Conservation (phyloP, 1,140 invertebrate genomes). For the Bombyx mori region ASM3026992v2 NC_085134.1:9303501-9304000, state of each 20-base stretch:
- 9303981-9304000: slow-evolving; percentile 6
- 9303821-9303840: slow-evolving; percentile 5
- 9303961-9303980: slow-evolving; percentile 10
- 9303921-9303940: slow-evolving; percentile 15
- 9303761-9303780: not conserved
- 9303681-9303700: not conserved
- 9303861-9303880: slow-evolving; percentile 14
- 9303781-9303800: slow-evolving; percentile 1
- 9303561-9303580: slow-evolving; percentile 1
- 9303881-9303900: slow-evolving; percentile 4
- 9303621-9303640: slow-evolving; percentile 2
- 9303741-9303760: slow-evolving; percentile 1
- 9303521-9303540: slow-evolving; percentile 2
- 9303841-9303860: slow-evolving; percentile 12
- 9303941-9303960: slow-evolving; percentile 1
- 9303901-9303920: slow-evolving; percentile 11
- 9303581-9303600: not conserved
- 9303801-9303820: not conserved
- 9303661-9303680: not conserved
- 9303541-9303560: slow-evolving; percentile 1
- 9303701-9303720: not conserved
- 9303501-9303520: slow-evolving; percentile 5
- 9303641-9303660: not conserved
- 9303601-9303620: slow-evolving; percentile 6
- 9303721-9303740: not conserved